Percentiles rank a stretch among this genome's conserved stretches.
phyloP scores from a whole-genome alignment of 2,888 invertebrate genomes.

The Metacarcinus magister region DNA sequence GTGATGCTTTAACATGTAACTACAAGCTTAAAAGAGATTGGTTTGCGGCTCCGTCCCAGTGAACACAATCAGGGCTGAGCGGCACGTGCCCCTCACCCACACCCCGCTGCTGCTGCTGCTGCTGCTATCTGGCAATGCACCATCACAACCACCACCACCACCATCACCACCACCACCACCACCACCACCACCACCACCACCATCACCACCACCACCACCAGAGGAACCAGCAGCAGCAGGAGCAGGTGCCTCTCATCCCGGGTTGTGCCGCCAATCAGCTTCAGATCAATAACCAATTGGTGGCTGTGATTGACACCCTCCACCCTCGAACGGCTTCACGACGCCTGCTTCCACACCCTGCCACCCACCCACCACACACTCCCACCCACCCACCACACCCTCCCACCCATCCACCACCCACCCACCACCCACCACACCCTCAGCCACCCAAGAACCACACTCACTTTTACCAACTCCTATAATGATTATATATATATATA shows the following conservation, averaged over 20 bases:
- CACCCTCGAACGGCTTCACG: background rate
- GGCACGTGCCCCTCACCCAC: too few species aligned
- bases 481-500: too few species aligned
- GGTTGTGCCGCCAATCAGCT: background rate
- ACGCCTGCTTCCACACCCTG: background rate
- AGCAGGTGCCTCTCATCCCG: background rate
- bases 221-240: background rate
- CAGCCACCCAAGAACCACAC: too few species aligned
- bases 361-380: background rate
- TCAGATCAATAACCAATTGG: slow-evolving; percentile 41
- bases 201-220: background rate
- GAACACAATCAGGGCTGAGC: too few species aligned
- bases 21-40: too few species aligned
- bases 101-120: too few species aligned
- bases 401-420: background rate
- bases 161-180: background rate
- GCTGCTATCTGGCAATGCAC: too few species aligned
- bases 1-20: too few species aligned
- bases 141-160: background rate
- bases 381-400: background rate
- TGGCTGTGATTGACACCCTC: background rate
- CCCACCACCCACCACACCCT: background rate
- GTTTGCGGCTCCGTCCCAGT: too few species aligned
- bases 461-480: too few species aligned
- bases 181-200: background rate